phyloP scores from a whole-genome alignment of 2,797 vertebrate species.

The Euphonia xanthogaster region DNA sequence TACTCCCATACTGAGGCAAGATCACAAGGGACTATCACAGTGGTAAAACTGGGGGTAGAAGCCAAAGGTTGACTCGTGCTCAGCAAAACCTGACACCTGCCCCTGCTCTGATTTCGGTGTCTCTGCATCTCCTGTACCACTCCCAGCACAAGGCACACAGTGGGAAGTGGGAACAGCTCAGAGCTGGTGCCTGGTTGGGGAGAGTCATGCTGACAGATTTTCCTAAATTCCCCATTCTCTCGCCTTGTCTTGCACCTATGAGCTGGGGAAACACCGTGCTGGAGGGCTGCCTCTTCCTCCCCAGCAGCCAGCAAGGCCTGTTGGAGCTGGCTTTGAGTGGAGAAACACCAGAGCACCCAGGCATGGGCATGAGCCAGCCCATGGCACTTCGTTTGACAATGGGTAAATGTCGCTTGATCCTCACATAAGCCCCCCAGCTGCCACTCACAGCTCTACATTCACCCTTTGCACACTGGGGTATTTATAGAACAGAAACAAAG shows the following conservation, averaged over 20 bases:
- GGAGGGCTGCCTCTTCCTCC: background rate
- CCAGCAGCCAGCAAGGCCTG: accelerated
- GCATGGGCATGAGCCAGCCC: background rate
- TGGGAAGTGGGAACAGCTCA: background rate
- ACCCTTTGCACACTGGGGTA: conserved; percentile 43
- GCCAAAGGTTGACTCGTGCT: background rate
- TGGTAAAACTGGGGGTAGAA: background rate
- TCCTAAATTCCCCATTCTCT: background rate
- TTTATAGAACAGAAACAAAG: conserved; percentile 53
- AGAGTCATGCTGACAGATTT: background rate
- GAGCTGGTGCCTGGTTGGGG: accelerated
- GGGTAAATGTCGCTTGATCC: conserved; percentile 7
- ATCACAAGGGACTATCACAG: background rate
- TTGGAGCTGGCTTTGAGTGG: background rate
- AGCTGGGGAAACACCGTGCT: accelerated
- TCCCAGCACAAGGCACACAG: accelerated
- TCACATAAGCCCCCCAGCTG: conserved; percentile 46
- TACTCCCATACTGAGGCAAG: background rate
- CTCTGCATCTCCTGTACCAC: background rate
- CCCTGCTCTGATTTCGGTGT: background rate
- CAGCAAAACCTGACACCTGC: background rate
- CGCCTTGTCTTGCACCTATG: background rate
- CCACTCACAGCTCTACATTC: background rate
- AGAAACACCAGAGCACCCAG: background rate
- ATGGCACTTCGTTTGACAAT: conserved; percentile 51